Conservation (phyloP, 2,113 vertebrate genomes). For the Tylochromis polylepis region DNA sequence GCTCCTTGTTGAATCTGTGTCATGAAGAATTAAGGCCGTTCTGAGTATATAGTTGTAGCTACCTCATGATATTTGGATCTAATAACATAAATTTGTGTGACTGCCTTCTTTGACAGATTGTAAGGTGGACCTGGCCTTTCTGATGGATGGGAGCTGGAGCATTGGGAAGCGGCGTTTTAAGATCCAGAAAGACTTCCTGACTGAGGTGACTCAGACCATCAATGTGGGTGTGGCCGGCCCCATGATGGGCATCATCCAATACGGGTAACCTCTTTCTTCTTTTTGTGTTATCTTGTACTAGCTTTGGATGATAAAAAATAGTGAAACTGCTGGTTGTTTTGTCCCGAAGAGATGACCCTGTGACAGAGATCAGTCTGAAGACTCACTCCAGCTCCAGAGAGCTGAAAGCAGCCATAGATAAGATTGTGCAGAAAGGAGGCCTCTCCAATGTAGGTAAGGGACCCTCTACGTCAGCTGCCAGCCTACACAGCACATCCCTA, state of each 20-base stretch:
- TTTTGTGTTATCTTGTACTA: neutral
- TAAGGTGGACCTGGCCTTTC: conserved; percentile 87
- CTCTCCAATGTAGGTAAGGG: conserved; percentile 91
- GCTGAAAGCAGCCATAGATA: conserved; percentile 82
- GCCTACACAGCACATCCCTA: neutral
- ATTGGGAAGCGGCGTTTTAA: conserved; percentile 92
- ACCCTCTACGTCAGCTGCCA: neutral
- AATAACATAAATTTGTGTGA: neutral
- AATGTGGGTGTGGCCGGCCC: conserved; percentile 82
- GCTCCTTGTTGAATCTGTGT: neutral
- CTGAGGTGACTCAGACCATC: conserved; percentile 80
- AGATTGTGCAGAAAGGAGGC: conserved; percentile 90
- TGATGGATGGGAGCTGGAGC: conserved; percentile 94
- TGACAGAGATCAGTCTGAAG: conserved; percentile 88
- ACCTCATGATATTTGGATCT: neutral
- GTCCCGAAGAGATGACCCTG: conserved; percentile 80
- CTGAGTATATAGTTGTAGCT: neutral
- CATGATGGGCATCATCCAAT: conserved; percentile 94
- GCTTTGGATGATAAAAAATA: neutral
- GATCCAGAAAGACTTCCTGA: conserved; percentile 93
- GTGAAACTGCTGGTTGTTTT: neutral
- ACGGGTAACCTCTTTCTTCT: conserved; percentile 74
- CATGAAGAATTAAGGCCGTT: neutral
- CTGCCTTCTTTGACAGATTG: conserved; percentile 74
- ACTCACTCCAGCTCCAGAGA: conserved; percentile 80